Conservation (phyloP, 1,140 invertebrate genomes). For the Ips nitidus region DNA sequence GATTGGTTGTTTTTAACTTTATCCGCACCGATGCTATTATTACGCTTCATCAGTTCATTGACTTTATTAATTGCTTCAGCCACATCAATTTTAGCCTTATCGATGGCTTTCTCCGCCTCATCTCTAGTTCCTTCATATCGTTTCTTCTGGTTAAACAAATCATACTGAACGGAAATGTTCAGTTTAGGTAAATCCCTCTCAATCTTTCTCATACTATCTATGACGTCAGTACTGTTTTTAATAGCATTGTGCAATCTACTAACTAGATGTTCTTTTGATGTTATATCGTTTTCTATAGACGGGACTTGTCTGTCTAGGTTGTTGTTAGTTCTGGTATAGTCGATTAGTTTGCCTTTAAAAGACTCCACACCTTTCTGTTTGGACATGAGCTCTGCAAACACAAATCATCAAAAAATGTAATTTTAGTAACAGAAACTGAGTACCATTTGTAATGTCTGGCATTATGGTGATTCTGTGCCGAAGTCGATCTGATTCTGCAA, state of each 20-base stretch:
- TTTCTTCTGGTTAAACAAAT: constrained; percentile 50
- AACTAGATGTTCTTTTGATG: constrained; percentile 23
- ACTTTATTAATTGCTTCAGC: constrained; percentile 16
- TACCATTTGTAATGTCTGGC: constrained; percentile 40
- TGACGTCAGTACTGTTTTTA: constrained; percentile 52
- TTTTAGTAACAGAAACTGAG: not conserved
- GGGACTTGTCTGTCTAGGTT: constrained; percentile 37
- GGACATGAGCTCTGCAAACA: constrained; percentile 33
- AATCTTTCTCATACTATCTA: constrained; percentile 56
- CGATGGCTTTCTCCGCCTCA: constrained; percentile 44
- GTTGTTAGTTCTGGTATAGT: constrained; percentile 43
- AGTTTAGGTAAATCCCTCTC: constrained; percentile 57
- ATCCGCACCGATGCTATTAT: not conserved
- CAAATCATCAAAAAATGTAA: not conserved
- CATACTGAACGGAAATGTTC: constrained; percentile 53
- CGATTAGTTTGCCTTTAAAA: constrained; percentile 37
- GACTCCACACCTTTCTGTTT: constrained; percentile 38
- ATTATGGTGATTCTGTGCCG: constrained; percentile 43
- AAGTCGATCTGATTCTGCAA: constrained; percentile 43
- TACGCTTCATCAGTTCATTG: constrained; percentile 5
- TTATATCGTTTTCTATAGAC: constrained; percentile 38
- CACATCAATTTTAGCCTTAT: constrained; percentile 1
- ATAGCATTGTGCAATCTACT: constrained; percentile 50
- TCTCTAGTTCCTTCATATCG: constrained; percentile 39
- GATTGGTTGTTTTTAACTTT: constrained; percentile 1